A percentile compares a stretch with the other conserved stretches of the same genome.
Evolutionary conservation across 2,113 vertebrate genomes (phyloP).

Genomic region (Junco hyemalis): DNA sequence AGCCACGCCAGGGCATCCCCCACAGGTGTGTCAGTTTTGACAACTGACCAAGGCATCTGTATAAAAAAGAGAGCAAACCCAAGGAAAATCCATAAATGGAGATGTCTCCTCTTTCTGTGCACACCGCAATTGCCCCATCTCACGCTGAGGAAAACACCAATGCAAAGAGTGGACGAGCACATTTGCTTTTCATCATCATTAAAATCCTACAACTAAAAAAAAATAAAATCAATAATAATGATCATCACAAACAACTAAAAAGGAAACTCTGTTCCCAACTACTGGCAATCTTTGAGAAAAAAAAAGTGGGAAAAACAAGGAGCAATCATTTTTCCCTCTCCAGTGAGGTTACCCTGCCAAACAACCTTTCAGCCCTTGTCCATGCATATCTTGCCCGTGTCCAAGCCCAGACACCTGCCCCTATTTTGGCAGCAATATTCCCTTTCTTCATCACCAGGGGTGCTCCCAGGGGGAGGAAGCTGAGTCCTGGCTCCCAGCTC

Average conservation of each 20-base stretch:
- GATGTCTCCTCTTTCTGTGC: background rate
- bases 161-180: background rate
- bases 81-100: rapidly evolving
- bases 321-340: background rate
- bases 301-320: background rate
- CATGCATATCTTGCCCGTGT: rapidly evolving
- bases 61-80: background rate
- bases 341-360: background rate
- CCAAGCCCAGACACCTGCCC: background rate
- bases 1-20: background rate
- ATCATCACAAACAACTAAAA: background rate
- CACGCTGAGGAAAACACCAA: background rate
- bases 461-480: background rate
- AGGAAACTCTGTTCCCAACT: background rate
- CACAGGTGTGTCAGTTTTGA: background rate
- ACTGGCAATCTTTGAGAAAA: background rate
- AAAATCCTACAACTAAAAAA: background rate
- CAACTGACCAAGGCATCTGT: rapidly evolving
- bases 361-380: background rate
- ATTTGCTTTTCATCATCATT: background rate
- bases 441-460: background rate
- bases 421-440: background rate
- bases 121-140: background rate
- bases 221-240: background rate
- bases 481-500: background rate